Percentiles rank a stretch among this genome's conserved stretches.
phyloP scores from a whole-genome alignment of 2,888 invertebrate species.

The Empis livida region DNA sequence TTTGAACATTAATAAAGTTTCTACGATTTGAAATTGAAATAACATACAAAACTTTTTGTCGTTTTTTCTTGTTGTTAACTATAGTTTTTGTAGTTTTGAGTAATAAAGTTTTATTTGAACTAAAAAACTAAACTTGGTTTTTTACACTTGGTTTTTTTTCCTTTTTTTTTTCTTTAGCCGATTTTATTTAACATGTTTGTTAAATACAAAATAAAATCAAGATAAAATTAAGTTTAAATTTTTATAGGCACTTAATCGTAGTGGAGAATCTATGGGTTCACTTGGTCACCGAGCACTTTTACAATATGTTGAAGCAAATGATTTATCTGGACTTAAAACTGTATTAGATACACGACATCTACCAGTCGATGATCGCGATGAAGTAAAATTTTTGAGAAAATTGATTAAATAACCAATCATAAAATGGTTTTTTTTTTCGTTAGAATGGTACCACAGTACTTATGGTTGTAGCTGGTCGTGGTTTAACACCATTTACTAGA shows the following conservation, averaged over 20 bases:
- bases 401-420: neutral
- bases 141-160: too few relatives aligned
- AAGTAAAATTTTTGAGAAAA: slow-evolving; percentile 47
- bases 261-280: slow-evolving; percentile 82
- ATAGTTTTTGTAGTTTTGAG: too few relatives aligned
- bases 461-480: slow-evolving; percentile 80
- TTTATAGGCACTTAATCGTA: slow-evolving; percentile 64
- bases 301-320: slow-evolving; percentile 68
- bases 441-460: slow-evolving; percentile 90
- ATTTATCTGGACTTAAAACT: slow-evolving; percentile 62
- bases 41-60: too few relatives aligned
- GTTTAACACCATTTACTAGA: slow-evolving; percentile 69
- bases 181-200: too few relatives aligned
- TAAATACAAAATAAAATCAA: neutral
- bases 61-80: too few relatives aligned
- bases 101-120: too few relatives aligned
- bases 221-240: neutral
- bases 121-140: too few relatives aligned
- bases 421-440: slow-evolving; percentile 12
- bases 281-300: slow-evolving; percentile 71
- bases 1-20: too few relatives aligned
- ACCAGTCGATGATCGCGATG: slow-evolving; percentile 76
- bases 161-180: too few relatives aligned
- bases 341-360: slow-evolving; percentile 73
- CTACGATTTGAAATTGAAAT: too few relatives aligned